Base-by-base conservation (phyloP, 2,113 vertebrate species). In the Gorilla gorilla region DNA sequence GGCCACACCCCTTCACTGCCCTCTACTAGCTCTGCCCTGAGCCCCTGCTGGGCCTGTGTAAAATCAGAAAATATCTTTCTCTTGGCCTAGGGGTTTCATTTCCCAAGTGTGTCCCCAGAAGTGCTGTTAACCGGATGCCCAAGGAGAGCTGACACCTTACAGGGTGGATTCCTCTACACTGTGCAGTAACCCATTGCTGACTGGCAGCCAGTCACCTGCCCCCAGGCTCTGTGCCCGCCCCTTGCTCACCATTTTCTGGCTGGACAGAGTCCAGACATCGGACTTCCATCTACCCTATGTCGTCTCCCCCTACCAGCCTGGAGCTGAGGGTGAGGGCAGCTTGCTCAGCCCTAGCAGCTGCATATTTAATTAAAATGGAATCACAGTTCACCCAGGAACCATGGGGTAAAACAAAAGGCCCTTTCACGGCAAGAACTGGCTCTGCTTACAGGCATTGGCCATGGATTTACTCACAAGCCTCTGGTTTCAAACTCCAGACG, bases 321-420 rank as follows among this genome's bases (percentile, higher is more conserved):
- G 64, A 84, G 80, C 48, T 23, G 86, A 87, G 59, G 82, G 30
- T 43, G 70, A 23, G 55, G 64, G 40, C 45, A 40, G 79, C 40
- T 3, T 35, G 75, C 27, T 70, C 43, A 61, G 55, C 40, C 84
- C 72, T 61, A 80, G 72, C 61, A 4, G 1, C 93, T 57, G 83
- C 45, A 38, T 35, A 57, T 94, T 97, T 97, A 97, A 98, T 98
- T 98, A 98, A 98, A 98, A 98, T 93, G 97, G 98, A 98, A 98
- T 98, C 98, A 94, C 81, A 66, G 95, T 66, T 94, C 88, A 89
- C 93, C 81, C 76, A 87, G 76, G 97, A 98, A 90, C 30, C n/a
- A 32, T 52, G 11, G 27, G 55, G 6, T 55, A n/a, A 94, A 84
- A 97, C 96, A 97, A 97, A 97, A 86, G 95, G 79, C 80, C 70